Base-by-base conservation (phyloP, 2,113 vertebrate genomes). In the Prinia subflava region DNA sequence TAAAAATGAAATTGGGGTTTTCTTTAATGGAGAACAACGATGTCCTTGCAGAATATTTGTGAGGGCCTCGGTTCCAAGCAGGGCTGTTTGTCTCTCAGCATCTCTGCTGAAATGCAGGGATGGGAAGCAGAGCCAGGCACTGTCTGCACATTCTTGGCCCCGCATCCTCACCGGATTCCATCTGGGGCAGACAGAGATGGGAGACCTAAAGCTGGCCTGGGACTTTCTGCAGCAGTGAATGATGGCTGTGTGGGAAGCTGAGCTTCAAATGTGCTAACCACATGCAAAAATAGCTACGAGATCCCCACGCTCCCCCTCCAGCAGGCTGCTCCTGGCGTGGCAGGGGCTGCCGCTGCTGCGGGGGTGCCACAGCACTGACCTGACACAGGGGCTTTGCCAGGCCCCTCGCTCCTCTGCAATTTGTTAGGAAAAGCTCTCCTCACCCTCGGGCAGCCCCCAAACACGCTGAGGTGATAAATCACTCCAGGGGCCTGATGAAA, bases 71-170 rank as follows among this genome's bases (percentile, higher is more conserved):
- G 60, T 67, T 70, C 16, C 30, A 88, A 90, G 75, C 57, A 3
- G 1, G 8, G 78, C 25, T 94, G 76, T 93, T 92, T 88, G 56
- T 95, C 82, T 83, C 76, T 15, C 19, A 53, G 85, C 93, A 90
- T 87, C 79, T 78, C 92, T 53, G 92, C 25, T 78, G 96, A 88
- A 49, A 31, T 8, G 76, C 83, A 56, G 94, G 33, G 92, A 44
- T 83, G 92, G 81, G 92, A 78, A 86, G 87, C 94, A 93, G 93
- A 94, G 79, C 39, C 78, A 65, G 73, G 71, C 90, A 23, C 78
- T 87, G 65, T 60, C 83, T 94, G 94, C 93, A 74, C 91, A 79
- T 89, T 96, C 87, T 84, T 96, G 95, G 93, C 94, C 90, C 53
- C 1, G 0, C 89, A 47, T 79, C 33, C 16, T 86, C 92, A 10